Base-by-base conservation (phyloP, 2,113 vertebrate species). In the Okapia johnstoni region DNA sequence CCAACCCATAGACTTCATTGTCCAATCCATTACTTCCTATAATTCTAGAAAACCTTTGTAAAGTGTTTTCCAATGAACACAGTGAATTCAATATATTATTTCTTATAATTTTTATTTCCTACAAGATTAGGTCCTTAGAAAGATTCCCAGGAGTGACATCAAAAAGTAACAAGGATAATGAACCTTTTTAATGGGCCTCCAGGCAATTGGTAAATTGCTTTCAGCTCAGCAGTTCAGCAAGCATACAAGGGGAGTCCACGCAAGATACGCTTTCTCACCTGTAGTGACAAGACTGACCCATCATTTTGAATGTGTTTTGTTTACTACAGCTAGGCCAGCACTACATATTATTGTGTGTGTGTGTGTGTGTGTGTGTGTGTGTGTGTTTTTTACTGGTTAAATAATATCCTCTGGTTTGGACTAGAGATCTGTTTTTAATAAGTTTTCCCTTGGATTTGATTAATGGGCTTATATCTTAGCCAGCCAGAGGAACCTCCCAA, bases 261-360 rank as follows among this genome's bases (percentile, higher is more conserved):
- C 0, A 25, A 81, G 60, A 25, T 0, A 1, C 7, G 23, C 28
- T 43, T 58, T 60, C 58, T 81, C 52, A 10, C 21, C 52, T 15
- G 3, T 2, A 25, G 9, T 25, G 73, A 61, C 9, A 11, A n/a
- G 52, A 43, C 54, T 36, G 66, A 12, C 70, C 57, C n/a, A 6
- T 54, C 43, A 3, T 43, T 1, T 2, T 9, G 55, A 6, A 8
- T 17, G 16, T 43, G 46, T 13, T 30, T 3, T 2, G 5, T 2
- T 13, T 7, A 28, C 19, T 7, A 0, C n/a, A 6, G 9, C 6
- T 12, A 52, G 54, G 16, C 30, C 81, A 50, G 50, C 33, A 12
- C 61, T 15, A 4, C n/a, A 14, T n/a, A 3, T 16, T 81, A 11
- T 2, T 19, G 23, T 23, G n/a, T 79, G n/a, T n/a, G n/a, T n/a